A percentile compares a stretch with the other conserved stretches of the same genome.
phyloP scores from a whole-genome alignment of 2,888 invertebrate species.

The Alloscopus bannaensis region DNA sequence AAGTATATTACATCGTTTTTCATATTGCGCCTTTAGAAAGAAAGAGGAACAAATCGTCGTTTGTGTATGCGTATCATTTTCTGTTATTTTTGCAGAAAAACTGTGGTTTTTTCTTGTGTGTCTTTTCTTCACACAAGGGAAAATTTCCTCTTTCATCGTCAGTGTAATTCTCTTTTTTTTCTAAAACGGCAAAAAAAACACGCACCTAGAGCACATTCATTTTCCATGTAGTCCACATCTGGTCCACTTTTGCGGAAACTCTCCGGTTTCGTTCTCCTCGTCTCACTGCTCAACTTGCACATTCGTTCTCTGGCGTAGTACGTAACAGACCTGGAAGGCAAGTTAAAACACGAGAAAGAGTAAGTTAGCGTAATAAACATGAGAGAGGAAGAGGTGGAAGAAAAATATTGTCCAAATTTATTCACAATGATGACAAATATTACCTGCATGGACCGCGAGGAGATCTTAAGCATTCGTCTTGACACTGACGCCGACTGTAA shows the following conservation, averaged over 20 bases:
- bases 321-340: slow-evolving; percentile 76
- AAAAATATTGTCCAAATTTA: slow-evolving; percentile 21
- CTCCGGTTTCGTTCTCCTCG: slow-evolving; percentile 77
- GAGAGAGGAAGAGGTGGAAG: neutral
- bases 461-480: slow-evolving; percentile 77
- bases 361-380: neutral
- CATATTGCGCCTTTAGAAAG: too few species aligned
- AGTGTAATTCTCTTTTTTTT: too few species aligned
- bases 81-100: too few species aligned
- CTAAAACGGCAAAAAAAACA: too few species aligned
- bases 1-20: too few species aligned
- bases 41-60: too few species aligned
- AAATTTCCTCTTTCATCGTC: too few species aligned
- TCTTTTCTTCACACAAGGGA: too few species aligned
- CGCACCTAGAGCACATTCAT: slow-evolving; percentile 78
- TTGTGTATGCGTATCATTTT: too few species aligned
- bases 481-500: slow-evolving; percentile 76
- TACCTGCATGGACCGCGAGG: slow-evolving; percentile 76
- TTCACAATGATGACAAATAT: slow-evolving; percentile 32
- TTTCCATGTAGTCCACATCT: slow-evolving; percentile 78
- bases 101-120: too few species aligned
- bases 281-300: slow-evolving; percentile 77
- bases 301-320: slow-evolving; percentile 76
- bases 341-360: slow-evolving; percentile 4
- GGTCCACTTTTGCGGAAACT: slow-evolving; percentile 75